Evolutionary conservation across 2,113 vertebrate genomes (phyloP).

Genomic region (Nerophis ophidion): DNA sequence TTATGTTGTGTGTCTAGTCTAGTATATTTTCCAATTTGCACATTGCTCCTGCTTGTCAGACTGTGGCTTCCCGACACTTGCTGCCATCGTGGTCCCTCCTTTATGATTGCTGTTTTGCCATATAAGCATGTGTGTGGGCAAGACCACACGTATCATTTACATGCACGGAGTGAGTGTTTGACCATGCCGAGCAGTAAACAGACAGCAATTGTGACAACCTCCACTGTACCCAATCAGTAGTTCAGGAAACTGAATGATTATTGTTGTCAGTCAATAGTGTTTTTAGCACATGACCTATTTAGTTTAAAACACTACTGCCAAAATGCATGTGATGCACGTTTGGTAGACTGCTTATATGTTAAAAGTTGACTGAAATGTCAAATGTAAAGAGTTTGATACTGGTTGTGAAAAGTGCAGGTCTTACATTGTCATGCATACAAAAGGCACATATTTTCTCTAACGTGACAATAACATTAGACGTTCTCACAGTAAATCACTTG

Average conservation of each 20-base stretch:
- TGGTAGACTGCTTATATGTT: neutral
- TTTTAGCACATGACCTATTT: conserved; percentile 5
- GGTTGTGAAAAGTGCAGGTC: neutral
- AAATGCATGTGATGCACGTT: too few species aligned
- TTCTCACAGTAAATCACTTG: too few species aligned
- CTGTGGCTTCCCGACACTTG: conserved; percentile 52
- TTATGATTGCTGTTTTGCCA: conserved; percentile 64
- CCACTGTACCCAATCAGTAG: conserved; percentile 48
- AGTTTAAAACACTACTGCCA: too few species aligned
- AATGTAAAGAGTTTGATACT: neutral
- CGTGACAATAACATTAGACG: too few species aligned
- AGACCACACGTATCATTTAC: conserved; percentile 59
- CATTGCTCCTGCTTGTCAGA: conserved; percentile 13
- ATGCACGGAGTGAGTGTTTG: conserved; percentile 54
- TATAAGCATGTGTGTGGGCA: conserved; percentile 38
- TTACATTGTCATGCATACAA: neutral
- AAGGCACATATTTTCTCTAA: too few species aligned
- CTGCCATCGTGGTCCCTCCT: conserved; percentile 58
- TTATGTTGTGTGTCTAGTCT: too few species aligned
- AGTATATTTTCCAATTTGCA: too few species aligned
- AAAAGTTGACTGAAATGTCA: conserved; percentile 24
- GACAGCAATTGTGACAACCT: conserved; percentile 57
- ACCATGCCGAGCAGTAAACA: conserved; percentile 58
- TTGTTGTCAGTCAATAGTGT: conserved; percentile 49
- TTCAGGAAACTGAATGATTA: conserved; percentile 40